Conservation (phyloP, 2,888 invertebrate species). For the Agonopterix subpropinquella region DNA sequence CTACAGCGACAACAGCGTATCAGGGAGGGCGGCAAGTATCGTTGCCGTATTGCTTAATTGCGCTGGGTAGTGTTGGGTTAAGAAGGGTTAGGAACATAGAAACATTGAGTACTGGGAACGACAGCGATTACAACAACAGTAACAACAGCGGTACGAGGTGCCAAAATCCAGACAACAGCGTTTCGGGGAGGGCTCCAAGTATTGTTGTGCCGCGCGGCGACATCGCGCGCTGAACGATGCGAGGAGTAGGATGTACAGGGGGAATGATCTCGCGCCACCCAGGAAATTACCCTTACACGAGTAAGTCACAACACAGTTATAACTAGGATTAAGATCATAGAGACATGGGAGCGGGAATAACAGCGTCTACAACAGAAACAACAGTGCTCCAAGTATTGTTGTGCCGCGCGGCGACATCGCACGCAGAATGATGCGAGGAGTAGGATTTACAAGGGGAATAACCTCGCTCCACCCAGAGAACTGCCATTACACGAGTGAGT, state of each 20-base stretch:
- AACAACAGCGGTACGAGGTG: too few species aligned
- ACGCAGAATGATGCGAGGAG: conserved; percentile 13
- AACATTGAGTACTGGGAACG: too few species aligned
- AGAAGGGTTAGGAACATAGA: too few species aligned
- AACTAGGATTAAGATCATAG: too few species aligned
- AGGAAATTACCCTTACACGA: conserved; percentile 3
- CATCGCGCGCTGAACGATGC: conserved; percentile 16
- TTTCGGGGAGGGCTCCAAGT: neutral
- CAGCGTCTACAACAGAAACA: too few species aligned
- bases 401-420: too few species aligned
- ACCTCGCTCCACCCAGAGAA: conserved; percentile 1
- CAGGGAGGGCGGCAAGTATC: conserved; percentile 1
- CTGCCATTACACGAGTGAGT: conserved; percentile 1
- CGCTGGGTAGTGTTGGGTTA: too few species aligned
- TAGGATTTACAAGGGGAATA: conserved; percentile 8
- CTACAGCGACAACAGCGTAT: too few species aligned
- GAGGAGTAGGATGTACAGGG: conserved; percentile 7
- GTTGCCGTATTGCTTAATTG: too few species aligned
- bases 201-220: conserved; percentile 14
- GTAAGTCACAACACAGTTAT: neutral
- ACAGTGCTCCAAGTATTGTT: too few species aligned
- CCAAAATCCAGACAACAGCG: neutral
- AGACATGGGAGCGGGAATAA: too few species aligned
- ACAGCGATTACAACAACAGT: too few species aligned
- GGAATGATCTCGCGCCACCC: conserved; percentile 4